Evolutionary conservation across 2,113 vertebrate species (phyloP).

Genomic region (Amazona vittata): DNA sequence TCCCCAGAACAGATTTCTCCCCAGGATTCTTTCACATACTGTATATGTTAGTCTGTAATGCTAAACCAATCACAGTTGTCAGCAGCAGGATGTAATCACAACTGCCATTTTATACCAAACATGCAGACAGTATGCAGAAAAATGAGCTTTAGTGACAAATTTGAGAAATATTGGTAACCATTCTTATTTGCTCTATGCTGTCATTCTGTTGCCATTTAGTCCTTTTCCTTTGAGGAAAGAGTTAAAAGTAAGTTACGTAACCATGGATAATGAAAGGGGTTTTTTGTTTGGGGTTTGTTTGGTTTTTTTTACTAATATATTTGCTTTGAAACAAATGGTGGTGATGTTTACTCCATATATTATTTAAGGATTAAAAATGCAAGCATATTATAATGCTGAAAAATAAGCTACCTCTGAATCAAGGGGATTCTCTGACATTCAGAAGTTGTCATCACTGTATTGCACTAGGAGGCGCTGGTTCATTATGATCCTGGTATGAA

Average conservation of each 20-base stretch:
- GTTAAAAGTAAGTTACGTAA: neutral
- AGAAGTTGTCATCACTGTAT: neutral
- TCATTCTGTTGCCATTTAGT: neutral
- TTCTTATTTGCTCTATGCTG: neutral
- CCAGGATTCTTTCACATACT: neutral
- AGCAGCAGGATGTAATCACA: neutral
- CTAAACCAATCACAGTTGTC: neutral
- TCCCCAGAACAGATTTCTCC: neutral
- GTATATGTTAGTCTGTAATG: neutral
- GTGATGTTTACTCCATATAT: neutral
- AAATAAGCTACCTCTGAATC: neutral
- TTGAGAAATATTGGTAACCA: neutral
- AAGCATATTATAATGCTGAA: neutral
- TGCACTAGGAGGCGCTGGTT: neutral
- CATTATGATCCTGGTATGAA: neutral
- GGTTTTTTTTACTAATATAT: neutral
- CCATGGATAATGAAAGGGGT: neutral
- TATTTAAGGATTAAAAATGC: neutral
- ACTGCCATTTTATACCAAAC: neutral
- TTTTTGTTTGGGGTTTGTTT: neutral
- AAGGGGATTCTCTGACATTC: neutral
- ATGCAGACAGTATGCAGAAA: neutral
- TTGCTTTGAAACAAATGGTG: neutral
- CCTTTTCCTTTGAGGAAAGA: neutral
- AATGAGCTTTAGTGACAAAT: neutral